Conservation (phyloP, 1,140 invertebrate genomes). For the Drosophila erecta region DNA sequence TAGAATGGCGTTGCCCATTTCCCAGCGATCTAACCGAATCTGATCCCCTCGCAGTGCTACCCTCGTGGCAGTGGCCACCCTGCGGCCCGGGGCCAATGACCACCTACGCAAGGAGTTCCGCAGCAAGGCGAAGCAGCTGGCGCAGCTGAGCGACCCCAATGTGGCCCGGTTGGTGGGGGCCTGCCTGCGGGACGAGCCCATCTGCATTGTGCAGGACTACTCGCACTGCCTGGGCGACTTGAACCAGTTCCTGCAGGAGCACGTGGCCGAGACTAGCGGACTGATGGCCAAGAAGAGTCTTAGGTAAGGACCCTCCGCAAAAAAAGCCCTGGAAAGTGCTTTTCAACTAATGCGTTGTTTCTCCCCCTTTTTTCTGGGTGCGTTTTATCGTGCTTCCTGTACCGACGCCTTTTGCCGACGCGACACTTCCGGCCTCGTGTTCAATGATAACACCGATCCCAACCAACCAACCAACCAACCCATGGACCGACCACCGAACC, state of each 20-base stretch:
- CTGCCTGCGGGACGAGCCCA: slow-evolving; percentile 90
- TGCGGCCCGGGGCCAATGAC: slow-evolving; percentile 88
- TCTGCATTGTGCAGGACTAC: slow-evolving; percentile 89
- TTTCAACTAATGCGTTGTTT: slow-evolving; percentile 44
- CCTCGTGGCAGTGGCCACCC: slow-evolving; percentile 91
- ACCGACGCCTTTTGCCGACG: slow-evolving; percentile 77
- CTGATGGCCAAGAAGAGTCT: slow-evolving; percentile 70
- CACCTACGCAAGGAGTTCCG: slow-evolving; percentile 87
- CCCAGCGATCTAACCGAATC: slow-evolving; percentile 11
- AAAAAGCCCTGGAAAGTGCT: not conserved
- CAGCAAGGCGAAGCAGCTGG: slow-evolving; percentile 90
- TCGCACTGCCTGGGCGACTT: slow-evolving; percentile 88
- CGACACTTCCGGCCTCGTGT: slow-evolving; percentile 83
- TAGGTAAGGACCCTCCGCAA: slow-evolving; percentile 46
- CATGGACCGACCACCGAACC: not conserved
- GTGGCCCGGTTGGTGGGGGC: slow-evolving; percentile 92
- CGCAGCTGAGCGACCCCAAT: slow-evolving; percentile 91
- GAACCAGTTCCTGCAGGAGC: slow-evolving; percentile 91
- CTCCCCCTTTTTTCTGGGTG: slow-evolving; percentile 49
- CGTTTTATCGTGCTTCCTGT: slow-evolving; percentile 81
- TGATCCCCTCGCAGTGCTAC: slow-evolving; percentile 83
- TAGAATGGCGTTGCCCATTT: too few species aligned
- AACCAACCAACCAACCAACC: slow-evolving; percentile 18
- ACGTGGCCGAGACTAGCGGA: slow-evolving; percentile 88
- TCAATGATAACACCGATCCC: slow-evolving; percentile 80